Evolutionary conservation across 2,113 vertebrate genomes (phyloP), one percentile per base, ranked within the genome.

Genomic region (Hiodon alosoides): DNA sequence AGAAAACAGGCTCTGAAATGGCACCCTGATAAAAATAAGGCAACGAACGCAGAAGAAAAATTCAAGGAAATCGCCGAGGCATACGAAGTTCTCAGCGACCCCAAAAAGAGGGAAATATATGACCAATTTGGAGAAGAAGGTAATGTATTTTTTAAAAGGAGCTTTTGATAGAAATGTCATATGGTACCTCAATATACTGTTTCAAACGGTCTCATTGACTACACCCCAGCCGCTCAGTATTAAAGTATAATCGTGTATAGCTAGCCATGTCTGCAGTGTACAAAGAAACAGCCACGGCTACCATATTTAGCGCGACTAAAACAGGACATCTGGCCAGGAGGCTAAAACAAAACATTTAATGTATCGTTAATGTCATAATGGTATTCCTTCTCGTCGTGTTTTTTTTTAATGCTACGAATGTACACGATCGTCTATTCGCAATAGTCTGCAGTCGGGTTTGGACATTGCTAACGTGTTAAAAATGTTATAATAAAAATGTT

Each of bases 21-120:
- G 94, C 97, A 99, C 80, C 97, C 97, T 5, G 97, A 99, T 84
- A 99, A 99, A 88, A 99, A 99, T 86, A 99, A 98, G 85, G 95
- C 96, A 66, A 89, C 95, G 51, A 91, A 95, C 16, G 97, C 97
- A 74, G 95, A 98, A 85, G 97, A 98, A 82, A 98, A 94, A 94
- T 99, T 99, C 84, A 99, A 98, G 89, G 97, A 98, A 84, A 78
- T 99, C 78, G 97, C 97, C 65, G 97, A 99, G 86, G 97, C 97
- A 47, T 99, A 99, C 3, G 97, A 99, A 85, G 97, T 99, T 72
- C 87, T 99, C 67, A 98, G 97, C 81, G 97, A 99, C 86, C 96
- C 97, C 60, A 95, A 98, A 83, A 98, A 99, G 88, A 93, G 94
- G 82, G 97, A 99, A 50, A 95, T 98, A 80, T 99, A 98, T 80